phyloP scores from a whole-genome alignment of 2,888 invertebrate species.

The Ischnus inquisitorius region DNA sequence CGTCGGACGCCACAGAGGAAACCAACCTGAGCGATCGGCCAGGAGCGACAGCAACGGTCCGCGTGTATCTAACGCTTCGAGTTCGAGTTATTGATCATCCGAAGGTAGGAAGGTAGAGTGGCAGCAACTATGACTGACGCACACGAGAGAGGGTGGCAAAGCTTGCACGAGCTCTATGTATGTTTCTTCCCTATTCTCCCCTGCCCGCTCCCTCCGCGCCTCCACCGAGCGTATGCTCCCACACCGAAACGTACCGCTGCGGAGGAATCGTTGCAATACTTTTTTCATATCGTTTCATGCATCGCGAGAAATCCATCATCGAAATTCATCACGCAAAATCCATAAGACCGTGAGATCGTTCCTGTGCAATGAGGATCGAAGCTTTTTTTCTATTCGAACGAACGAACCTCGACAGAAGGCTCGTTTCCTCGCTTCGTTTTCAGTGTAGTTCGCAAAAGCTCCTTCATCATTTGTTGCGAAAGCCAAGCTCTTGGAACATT shows the following conservation, averaged over 20 bases:
- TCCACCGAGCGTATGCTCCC: neutral
- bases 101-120: constrained; percentile 61
- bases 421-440: too few species aligned
- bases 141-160: constrained; percentile 47
- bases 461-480: too few species aligned
- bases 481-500: too few species aligned
- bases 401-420: too few species aligned
- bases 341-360: neutral
- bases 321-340: neutral
- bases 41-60: constrained; percentile 57
- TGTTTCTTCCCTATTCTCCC: neutral
- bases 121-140: constrained; percentile 47
- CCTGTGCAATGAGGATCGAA: neutral
- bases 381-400: too few species aligned
- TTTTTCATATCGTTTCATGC: neutral
- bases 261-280: neutral
- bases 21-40: constrained; percentile 48
- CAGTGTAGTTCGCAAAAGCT: too few species aligned
- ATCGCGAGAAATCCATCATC: neutral
- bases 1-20: constrained; percentile 19
- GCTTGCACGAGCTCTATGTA: constrained; percentile 34
- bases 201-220: neutral
- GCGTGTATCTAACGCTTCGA: constrained; percentile 49
- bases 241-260: neutral
- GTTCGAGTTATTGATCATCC: constrained; percentile 69